phyloP scores from a whole-genome alignment of 1,140 invertebrate genomes.

The Copidosoma floridanum region DNA sequence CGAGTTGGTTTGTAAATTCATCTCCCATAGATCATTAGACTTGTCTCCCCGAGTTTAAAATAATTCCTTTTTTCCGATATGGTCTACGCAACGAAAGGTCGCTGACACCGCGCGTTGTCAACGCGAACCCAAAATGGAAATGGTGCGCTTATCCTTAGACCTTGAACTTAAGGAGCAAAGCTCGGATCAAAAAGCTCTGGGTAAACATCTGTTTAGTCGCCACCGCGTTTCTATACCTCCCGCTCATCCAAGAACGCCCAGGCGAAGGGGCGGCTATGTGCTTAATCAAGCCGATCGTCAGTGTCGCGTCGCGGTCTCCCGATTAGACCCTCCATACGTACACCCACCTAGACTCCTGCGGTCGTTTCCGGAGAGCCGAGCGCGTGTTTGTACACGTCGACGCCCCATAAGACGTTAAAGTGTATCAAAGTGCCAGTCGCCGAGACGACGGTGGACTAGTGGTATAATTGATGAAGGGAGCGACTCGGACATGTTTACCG shows the following conservation, averaged over 20 bases:
- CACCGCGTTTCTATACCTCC: too few relatives aligned
- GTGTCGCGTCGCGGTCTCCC: slow-evolving; percentile 1
- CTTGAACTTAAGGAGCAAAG: too few relatives aligned
- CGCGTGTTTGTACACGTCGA: neutral
- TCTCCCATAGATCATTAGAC: too few relatives aligned
- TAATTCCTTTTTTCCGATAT: too few relatives aligned
- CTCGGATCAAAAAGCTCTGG: neutral
- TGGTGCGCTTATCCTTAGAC: too few relatives aligned
- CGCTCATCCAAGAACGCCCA: neutral
- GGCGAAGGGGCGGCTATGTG: neutral
- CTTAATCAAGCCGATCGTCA: slow-evolving; percentile 14
- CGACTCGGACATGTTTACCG: slow-evolving; percentile 28
- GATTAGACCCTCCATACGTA: slow-evolving; percentile 8
- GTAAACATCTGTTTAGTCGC: slow-evolving; percentile 8
- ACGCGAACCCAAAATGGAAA: too few relatives aligned
- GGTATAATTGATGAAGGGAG: slow-evolving; percentile 27
- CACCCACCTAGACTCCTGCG: neutral
- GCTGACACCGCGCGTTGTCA: too few relatives aligned
- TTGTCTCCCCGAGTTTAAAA: too few relatives aligned
- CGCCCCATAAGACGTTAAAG: neutral
- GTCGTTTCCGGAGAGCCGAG: neutral
- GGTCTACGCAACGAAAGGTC: too few relatives aligned
- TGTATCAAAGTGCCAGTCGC: slow-evolving; percentile 9
- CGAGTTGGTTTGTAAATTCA: too few relatives aligned
- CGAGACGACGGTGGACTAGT: slow-evolving; percentile 18